Base-by-base conservation (phyloP, 2,888 invertebrate species). In the Agrypnus murinus region DNA sequence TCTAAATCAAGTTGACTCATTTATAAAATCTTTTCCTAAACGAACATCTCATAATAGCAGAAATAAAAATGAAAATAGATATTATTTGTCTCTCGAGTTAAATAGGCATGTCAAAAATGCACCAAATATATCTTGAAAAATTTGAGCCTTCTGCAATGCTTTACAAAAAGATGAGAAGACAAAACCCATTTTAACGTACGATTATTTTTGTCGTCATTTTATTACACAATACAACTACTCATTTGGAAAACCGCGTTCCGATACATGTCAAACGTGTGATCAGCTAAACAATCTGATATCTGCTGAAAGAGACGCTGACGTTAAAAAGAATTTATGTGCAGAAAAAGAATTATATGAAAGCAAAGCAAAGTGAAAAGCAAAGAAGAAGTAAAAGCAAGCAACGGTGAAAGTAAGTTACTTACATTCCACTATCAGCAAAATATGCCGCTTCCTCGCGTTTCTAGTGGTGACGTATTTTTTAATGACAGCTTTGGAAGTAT, bases 191-290 rank as follows among this genome's bases (percentile, higher is more conserved):
- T 40, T 40, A 40, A 8, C n/a, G 1, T 50, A 40, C n/a, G 6
- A 40, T 40, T 40, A 40, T 40, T 40, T 34, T 50, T 50, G 50
- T 50, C 25, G 50, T 9, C 50, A 50, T n/a, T 50, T 50, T 50
- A n/a, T 50, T 31, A 3, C 31, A 50, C 19, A 50, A 25, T 31
- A 50, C 12, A 50, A 50, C 25, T 50, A 50, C 50, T 50, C 31
- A 31, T 50, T 50, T 50, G 50, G 50, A 31, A 50, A 50, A n/a
- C 50, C 31, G 25, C 19, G 50, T 7, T 50, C 25, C 7, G 50
- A 50, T 31, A 50, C 50, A 25, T 50, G 31, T 25, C 50, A 50
- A 12, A 50, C 50, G 6, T 19, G 50, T n/a, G 40, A 40, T n/a
- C 6, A n/a, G n/a, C 40, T 40, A n/a, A 5, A 50, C 31, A 50